Base-by-base conservation (phyloP, 2,888 invertebrate genomes). In the Syrista parreyssii region DNA sequence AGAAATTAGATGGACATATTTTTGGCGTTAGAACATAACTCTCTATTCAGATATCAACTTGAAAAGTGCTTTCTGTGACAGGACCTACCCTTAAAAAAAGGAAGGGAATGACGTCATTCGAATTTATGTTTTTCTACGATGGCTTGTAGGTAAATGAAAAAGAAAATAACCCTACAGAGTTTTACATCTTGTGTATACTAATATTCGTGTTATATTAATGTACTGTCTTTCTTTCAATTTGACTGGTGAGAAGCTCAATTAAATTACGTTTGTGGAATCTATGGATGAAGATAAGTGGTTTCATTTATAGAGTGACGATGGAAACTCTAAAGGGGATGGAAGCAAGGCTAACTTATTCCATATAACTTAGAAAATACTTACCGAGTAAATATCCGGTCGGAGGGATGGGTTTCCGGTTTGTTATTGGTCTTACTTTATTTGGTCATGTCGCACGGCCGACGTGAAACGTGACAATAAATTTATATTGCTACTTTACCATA, bases 401-500 rank as follows among this genome's bases (percentile, higher is more conserved):
- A 9, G 55, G 40, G 55, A 6, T 2, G 55, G 55, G 40, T 9
- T 9, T 75, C 31, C 33, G 68, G n/a, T 11, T 68, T 75, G 40
- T 33, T 32, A 33, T 33, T 72, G 32, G 72, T 40, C 74, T 36
- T 74, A 23, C 68, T 34, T 75, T 69, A 33, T 34, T 75, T 69
- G n/a, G 34, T 33, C 34, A 15, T 11, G 55, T 55, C 55, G 23
- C 23, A 55, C 2, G 55, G 9, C 23, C 55, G 55, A 55, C 55
- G 35, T 74, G 68, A 85, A 85, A 84, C 85, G 84, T 87, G 87
- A 86, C 89, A 86, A 90, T 90, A 90, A 90, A 90, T 90, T 90
- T 90, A 89, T 90, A 90, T 89, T 87, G 89, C 88, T 86, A 85
- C 86, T 88, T 89, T 87, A 88, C 86, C 89, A 86, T 88, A 88